Base-by-base conservation (phyloP, 2,888 invertebrate species). In the Dryobotodes eremita region DNA sequence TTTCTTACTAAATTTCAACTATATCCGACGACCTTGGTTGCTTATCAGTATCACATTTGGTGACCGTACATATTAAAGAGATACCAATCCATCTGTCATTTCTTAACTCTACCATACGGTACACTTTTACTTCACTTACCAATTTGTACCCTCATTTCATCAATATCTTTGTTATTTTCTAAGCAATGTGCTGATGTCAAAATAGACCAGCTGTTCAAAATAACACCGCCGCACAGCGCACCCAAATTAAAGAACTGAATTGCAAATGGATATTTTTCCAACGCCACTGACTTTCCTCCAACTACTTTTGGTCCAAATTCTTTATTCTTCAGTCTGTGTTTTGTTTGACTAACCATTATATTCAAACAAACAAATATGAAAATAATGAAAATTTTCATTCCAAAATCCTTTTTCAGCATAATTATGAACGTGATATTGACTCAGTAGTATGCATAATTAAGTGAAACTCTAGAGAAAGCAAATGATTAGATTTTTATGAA, bases 121-220 rank as follows among this genome's bases (percentile, higher is more conserved):
- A 36, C 5, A 62, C 23, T 36, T 36, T 23, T 36, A 11, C 13
- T 57, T 36, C 42, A 90, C 94, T 92, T 86, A 95, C 95, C 95
- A 20, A 91, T 89, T 90, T 93, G 93, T 57, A 96, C 76, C 11
- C 86, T 83, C 91, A 96, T 94, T 13, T 94, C 89, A 0, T 88
- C 71, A 4, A 87, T 71, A 59, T 94, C 87, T 20, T 85, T 88
- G 77, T 94, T 94, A 4, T 76, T 74, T 48, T 93, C 93, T 46
- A 96, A 92, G 75, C 96, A 96, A 83, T 96, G 96, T 0, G 94
- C 96, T 1, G 95, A 92, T 0, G 96, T 95, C 31, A 95, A 82
- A 4, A 95, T 71, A 6, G 91, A 83, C 92, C 94, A 95, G 61
- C 93, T 94, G 70, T 93, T 93, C 3, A 96, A 11, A 13, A 96